Percentiles rank a stretch among this genome's conserved stretches.
Evolutionary conservation across 2,113 vertebrate species (phyloP).

Genomic region (Perca fluviatilis): DNA sequence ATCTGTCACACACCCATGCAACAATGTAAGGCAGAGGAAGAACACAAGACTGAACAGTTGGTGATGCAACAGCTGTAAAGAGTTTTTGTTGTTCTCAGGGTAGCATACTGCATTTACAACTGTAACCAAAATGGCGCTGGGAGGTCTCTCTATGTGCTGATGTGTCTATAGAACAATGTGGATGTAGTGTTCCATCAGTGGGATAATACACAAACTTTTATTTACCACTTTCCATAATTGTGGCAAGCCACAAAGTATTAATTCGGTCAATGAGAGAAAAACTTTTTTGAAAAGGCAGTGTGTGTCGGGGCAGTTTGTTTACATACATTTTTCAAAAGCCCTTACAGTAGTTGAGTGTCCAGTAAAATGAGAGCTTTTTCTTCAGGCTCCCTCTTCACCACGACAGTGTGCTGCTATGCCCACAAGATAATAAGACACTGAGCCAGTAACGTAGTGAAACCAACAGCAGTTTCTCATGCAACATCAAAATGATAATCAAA

Average conservation of each 20-base stretch:
- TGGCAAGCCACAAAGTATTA: neutral
- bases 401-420: neutral
- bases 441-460: neutral
- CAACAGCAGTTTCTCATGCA: neutral
- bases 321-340: neutral
- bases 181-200: neutral
- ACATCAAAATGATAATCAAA: neutral
- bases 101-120: neutral
- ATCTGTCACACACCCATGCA: constrained; percentile 83
- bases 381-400: neutral
- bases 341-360: neutral
- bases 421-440: neutral
- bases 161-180: neutral
- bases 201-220: neutral
- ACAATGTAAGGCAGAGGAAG: neutral
- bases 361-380: neutral
- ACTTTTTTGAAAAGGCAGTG: neutral
- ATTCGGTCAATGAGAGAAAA: neutral
- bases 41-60: neutral
- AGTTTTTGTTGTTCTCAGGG: neutral
- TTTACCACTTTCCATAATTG: neutral
- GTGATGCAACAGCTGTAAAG: neutral
- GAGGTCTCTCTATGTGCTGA: neutral
- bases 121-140: neutral
- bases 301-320: neutral